phyloP scores from a whole-genome alignment of 2,888 invertebrate genomes.

The Cataglyphis altisquamis region DNA sequence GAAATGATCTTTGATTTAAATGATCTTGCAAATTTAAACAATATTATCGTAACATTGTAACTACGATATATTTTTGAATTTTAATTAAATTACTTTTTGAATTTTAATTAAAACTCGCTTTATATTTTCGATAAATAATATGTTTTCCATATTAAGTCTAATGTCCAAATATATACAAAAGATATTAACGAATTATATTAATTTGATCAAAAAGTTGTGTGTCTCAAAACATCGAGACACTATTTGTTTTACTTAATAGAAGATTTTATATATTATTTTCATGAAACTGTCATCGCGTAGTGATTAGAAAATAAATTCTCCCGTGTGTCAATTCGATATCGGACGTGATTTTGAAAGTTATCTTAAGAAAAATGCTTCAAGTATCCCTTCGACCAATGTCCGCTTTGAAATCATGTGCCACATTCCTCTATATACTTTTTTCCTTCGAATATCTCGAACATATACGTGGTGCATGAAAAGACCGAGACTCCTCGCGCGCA shows the following conservation, averaged over 20 bases:
- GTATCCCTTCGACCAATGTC: neutral
- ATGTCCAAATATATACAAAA: neutral
- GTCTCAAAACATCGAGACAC: too few species aligned
- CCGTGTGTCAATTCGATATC: neutral
- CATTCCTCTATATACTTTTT: neutral
- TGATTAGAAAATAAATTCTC: neutral
- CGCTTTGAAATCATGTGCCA: neutral
- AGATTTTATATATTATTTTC: neutral
- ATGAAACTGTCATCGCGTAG: neutral
- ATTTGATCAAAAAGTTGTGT: neutral
- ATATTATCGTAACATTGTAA: neutral
- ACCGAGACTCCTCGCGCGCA: neutral
- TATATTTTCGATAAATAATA: neutral
- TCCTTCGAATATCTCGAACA: neutral
- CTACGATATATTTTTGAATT: neutral
- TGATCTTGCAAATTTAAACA: neutral
- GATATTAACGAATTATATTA: neutral
- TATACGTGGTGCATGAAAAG: neutral
- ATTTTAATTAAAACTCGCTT: neutral
- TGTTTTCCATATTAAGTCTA: neutral
- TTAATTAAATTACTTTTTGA: neutral
- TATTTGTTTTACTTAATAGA: neutral
- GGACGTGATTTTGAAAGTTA: neutral
- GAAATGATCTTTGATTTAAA: neutral
- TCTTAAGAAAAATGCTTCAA: neutral